These are phyloP conservation scores for Bufo bufo DNA, from an alignment of 2,113 vertebrate genomes.

Conservation along the genomic window DNA sequence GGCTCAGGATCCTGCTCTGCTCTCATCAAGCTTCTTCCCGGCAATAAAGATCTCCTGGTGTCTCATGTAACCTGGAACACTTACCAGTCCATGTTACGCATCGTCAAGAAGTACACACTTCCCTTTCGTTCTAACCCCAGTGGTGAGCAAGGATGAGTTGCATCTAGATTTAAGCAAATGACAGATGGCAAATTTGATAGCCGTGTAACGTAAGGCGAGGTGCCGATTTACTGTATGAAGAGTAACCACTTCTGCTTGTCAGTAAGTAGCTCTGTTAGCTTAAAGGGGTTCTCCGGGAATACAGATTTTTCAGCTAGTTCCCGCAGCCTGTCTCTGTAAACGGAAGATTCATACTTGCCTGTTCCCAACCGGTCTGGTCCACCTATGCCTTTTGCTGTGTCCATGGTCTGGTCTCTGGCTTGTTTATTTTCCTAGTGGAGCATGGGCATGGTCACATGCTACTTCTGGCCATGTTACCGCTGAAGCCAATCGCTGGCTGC, in stretches of 20 bases:
- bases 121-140: conserved; percentile 73
- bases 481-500: no score
- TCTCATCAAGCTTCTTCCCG: conserved; percentile 89
- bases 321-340: no score
- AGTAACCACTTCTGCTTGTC: background rate
- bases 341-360: no score
- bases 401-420: no score
- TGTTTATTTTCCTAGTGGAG: no score
- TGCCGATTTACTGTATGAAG: no score
- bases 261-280: background rate
- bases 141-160: conserved; percentile 68
- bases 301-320: no score
- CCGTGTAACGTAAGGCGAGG: background rate
- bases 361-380: no score
- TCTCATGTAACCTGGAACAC: conserved; percentile 91
- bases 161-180: background rate
- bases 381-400: no score
- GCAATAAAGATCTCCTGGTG: conserved; percentile 82
- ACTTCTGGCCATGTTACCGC: no score
- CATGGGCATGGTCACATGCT: no score
- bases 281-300: no score
- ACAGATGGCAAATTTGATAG: background rate
- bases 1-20: conserved; percentile 93
- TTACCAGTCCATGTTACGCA: conserved; percentile 90
- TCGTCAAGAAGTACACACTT: conserved; percentile 91